Evolutionary conservation across 2,113 vertebrate species (phyloP).

Genomic region (Cebidichthys violaceus): DNA sequence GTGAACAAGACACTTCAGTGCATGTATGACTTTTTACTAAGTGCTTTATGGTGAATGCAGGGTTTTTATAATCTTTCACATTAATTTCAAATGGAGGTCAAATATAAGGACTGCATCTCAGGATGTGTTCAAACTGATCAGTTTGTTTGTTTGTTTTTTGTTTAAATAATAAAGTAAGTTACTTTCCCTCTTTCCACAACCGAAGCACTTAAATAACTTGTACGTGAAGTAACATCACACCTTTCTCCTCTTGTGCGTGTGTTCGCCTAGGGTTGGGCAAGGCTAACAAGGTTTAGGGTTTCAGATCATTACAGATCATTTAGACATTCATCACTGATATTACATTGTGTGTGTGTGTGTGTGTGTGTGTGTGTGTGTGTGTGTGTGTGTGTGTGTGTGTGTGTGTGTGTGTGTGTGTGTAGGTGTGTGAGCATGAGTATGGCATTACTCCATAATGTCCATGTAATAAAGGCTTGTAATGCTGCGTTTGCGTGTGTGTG

Average conservation of each 20-base stretch:
- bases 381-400: slow-evolving; percentile 20
- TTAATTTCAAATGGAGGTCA: background rate
- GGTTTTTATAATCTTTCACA: too few relatives aligned
- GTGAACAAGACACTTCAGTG: too few relatives aligned
- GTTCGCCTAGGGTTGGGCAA: slow-evolving; percentile 22
- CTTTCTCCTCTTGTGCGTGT: background rate
- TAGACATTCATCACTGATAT: slow-evolving; percentile 50
- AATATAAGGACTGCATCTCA: background rate
- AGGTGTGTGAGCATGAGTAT: slow-evolving; percentile 3
- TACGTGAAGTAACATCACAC: background rate
- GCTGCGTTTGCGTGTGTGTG: slow-evolving; percentile 18
- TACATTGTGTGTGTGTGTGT: slow-evolving; percentile 22
- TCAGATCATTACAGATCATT: slow-evolving; percentile 55
- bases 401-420: slow-evolving; percentile 1
- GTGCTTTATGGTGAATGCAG: too few relatives aligned
- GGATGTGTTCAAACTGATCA: background rate
- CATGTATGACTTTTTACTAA: too few relatives aligned
- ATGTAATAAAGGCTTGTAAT: slow-evolving; percentile 25
- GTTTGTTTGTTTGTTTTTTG: background rate
- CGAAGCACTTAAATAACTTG: background rate
- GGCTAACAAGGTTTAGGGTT: slow-evolving; percentile 43
- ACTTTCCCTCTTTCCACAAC: background rate
- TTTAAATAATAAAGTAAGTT: background rate
- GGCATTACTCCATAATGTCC: slow-evolving; percentile 22
- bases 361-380: slow-evolving; percentile 20